phyloP scores from a whole-genome alignment of 2,113 vertebrate species.

The Opisthocomus hoazin region DNA sequence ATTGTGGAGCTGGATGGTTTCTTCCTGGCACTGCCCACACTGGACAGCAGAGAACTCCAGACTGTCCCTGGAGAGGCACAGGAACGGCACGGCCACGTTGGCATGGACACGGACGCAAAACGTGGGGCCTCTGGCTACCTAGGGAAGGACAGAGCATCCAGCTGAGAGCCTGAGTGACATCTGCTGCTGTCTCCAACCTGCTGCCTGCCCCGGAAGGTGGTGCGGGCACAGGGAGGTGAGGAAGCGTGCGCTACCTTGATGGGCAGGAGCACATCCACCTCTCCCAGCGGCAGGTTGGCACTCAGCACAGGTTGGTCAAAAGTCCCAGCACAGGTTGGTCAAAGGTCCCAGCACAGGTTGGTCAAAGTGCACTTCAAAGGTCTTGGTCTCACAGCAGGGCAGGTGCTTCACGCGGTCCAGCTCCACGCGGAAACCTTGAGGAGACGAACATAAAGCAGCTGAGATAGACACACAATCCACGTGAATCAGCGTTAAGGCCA shows the following conservation, averaged over 20 bases:
- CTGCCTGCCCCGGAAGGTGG: background rate
- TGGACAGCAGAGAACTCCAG: constrained; percentile 78
- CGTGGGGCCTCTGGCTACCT: constrained; percentile 79
- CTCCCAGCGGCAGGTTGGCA: constrained; percentile 43
- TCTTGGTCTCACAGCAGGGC: constrained; percentile 62
- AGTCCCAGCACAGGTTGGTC: too few relatives aligned
- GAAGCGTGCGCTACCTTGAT: constrained; percentile 67
- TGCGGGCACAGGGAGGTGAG: background rate
- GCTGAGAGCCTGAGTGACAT: background rate
- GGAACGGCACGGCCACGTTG: constrained; percentile 67
- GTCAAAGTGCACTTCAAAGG: constrained; percentile 74
- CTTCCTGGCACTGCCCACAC: constrained; percentile 82
- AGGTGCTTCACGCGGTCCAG: constrained; percentile 70
- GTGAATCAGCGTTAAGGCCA: too few relatives aligned
- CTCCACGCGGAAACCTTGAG: constrained; percentile 74
- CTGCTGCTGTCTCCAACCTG: background rate
- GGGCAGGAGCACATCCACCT: constrained; percentile 64
- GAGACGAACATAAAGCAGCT: background rate
- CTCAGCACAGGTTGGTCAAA: too few relatives aligned
- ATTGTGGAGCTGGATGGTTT: constrained; percentile 81
- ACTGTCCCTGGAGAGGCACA: constrained; percentile 71
- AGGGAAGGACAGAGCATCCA: background rate
- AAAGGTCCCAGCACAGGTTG: too few relatives aligned
- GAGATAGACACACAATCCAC: background rate
- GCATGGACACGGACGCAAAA: constrained; percentile 74